These are phyloP conservation scores for Platysteira castanea DNA, from an alignment of 2,113 vertebrate species.

Conservation along the genomic window DNA sequence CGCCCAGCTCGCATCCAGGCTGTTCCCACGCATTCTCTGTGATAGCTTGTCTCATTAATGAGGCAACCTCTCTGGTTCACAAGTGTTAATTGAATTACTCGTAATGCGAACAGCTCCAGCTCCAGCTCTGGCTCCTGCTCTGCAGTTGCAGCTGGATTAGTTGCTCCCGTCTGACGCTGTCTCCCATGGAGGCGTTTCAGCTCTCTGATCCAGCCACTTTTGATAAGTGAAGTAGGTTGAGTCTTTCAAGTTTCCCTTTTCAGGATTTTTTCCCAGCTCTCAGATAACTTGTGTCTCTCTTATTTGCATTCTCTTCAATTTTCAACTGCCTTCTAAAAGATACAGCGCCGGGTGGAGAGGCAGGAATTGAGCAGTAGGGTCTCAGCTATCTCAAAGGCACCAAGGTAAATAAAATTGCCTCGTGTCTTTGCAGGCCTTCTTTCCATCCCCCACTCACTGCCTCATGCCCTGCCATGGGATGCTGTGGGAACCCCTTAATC, in stretches of 20 bases:
- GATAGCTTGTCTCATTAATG: neutral
- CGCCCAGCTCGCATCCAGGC: neutral
- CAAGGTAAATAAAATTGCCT: neutral
- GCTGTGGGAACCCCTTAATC: neutral
- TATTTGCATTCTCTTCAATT: constrained; percentile 19
- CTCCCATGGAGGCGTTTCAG: neutral
- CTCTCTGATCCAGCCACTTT: constrained; percentile 24
- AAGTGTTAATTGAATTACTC: constrained; percentile 26
- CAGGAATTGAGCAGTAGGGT: neutral
- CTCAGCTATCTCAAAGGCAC: neutral
- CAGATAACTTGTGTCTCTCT: neutral
- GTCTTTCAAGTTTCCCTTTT: constrained; percentile 19
- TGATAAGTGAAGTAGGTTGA: constrained; percentile 45
- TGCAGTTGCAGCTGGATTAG: constrained; percentile 19
- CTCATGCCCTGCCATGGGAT: neutral
- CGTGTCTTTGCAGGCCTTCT: neutral
- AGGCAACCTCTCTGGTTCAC: neutral
- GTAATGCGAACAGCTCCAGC: neutral
- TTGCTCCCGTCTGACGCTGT: neutral
- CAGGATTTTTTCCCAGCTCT: neutral
- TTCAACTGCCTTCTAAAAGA: neutral
- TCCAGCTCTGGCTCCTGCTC: neutral
- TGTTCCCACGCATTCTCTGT: neutral
- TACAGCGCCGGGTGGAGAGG: neutral
- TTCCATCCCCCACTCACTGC: neutral